Conservation (phyloP, 2,888 invertebrate species). For the Eristalis intricaria region DNA sequence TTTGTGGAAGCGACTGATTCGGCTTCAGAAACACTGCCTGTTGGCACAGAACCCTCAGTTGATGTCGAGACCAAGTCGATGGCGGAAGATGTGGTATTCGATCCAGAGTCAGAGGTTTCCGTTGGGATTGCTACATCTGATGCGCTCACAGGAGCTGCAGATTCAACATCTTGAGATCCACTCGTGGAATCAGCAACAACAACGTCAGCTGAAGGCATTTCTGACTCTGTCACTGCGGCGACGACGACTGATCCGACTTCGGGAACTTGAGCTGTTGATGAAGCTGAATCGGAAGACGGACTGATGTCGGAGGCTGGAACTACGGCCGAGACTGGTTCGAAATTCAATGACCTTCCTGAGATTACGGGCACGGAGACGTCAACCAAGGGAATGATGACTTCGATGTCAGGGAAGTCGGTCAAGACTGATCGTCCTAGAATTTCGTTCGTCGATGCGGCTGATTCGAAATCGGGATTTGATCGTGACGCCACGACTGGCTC, state of each 20-base stretch:
- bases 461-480: neutral
- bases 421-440: neutral
- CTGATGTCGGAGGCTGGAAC: no score
- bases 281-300: no score
- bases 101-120: no score
- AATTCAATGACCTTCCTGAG: neutral
- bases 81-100: no score
- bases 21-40: no score
- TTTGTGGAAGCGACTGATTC: neutral
- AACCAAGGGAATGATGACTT: neutral
- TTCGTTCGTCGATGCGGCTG: neutral
- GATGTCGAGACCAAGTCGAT: no score
- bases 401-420: neutral
- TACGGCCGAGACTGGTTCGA: neutral
- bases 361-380: neutral
- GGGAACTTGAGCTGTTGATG: no score
- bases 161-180: neutral
- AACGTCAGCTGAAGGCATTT: neutral
- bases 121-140: neutral
- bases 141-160: neutral
- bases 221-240: neutral
- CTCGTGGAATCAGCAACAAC: neutral
- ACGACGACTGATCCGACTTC: neutral
- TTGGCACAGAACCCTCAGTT: no score
- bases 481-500: neutral